Base-by-base conservation (phyloP, 2,113 vertebrate genomes). In the Peucedramus taeniatus region DNA sequence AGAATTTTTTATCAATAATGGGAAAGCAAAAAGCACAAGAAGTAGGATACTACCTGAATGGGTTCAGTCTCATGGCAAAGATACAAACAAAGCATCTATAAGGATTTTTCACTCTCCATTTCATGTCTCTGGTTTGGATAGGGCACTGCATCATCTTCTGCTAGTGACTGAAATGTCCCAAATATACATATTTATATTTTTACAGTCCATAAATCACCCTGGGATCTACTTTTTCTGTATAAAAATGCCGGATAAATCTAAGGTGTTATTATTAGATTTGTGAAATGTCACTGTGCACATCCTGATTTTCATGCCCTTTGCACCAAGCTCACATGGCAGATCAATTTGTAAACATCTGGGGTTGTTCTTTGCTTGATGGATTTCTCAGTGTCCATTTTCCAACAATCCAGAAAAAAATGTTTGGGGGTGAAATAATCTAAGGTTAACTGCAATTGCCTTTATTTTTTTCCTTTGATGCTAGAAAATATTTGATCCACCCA, bases 231-330 rank as follows among this genome's bases (percentile, higher is more conserved):
- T 93, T 87, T 94, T 72, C 66, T 57, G n/a, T 57, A 76, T 65
- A 45, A 95, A 71, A 95, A 83, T 88, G 39, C 82, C 47, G 83
- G 90, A 96, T 90, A 94, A 85, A 94, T 94, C 75, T 83, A 77
- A 80, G 75, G 50, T 83, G 75, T 66, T 96, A 63, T 88, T 94
- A 97, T 93, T 95, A 95, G 88, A 90, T 96, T 93, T 90, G 74
- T 91, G 92, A 96, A 97, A 94, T 93, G 89, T 95, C 93, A 91
- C 75, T 87, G 78, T 3, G 4, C 30, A 8, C 45, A 65, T 90
- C 57, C 39, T 66, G 87, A 63, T 81, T 94, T 93, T 77, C 47
- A 26, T 96, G 93, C 75, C 90, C 91, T 95, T 95, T 95, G 83
- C 83, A 92, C 87, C 42, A 61, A 69, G 42, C 78, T 68, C 63